Base-by-base conservation (phyloP, 2,797 vertebrate genomes). In the Bovichtus diacanthus region DNA sequence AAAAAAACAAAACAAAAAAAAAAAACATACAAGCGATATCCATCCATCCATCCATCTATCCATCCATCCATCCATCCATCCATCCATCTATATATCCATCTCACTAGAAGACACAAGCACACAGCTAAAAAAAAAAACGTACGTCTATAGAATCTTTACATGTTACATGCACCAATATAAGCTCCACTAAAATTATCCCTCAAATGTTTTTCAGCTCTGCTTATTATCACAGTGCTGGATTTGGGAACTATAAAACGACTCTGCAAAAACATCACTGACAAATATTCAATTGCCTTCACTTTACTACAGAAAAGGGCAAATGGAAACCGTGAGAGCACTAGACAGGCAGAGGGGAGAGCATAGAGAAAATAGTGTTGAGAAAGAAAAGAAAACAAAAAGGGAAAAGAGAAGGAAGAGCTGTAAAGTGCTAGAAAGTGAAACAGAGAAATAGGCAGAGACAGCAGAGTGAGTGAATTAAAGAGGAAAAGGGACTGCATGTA, bases 121-220 rank as follows among this genome's bases (percentile, higher is more conserved):
- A 61, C 38, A 56, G 51, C 65, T 61, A 76, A 84, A 82, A 71
- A 76, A 73, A 46, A 38, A n/a, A n/a, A n/a, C 39, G 23, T 58
- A 78, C 23, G 3, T 81, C 43, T 78, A 84, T 53, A 76, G 79
- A 67, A 66, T 86, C 74, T 89, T 81, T 51, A 82, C 74, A 82
- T 81, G 51, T 54, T 53, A 8, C 53, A 68, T 29, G 76, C 34
- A 59, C 46, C 74, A 78, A 78, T 86, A 84, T 88, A 87, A 82
- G 83, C 67, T 12, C 50, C 54, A 65, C 47, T 64, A 74, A 82
- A 87, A 85, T 79, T 64, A 80, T 49, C 74, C 44, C 11, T 76
- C 27, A 47, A 18, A 25, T 23, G 4, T 68, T 74, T 66, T 53
- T 61, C 51, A 73, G 54, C 70, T 78, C 66, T 13, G 44, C 53